phyloP scores from a whole-genome alignment of 1,140 invertebrate species.

The Oppia nitens region DNA sequence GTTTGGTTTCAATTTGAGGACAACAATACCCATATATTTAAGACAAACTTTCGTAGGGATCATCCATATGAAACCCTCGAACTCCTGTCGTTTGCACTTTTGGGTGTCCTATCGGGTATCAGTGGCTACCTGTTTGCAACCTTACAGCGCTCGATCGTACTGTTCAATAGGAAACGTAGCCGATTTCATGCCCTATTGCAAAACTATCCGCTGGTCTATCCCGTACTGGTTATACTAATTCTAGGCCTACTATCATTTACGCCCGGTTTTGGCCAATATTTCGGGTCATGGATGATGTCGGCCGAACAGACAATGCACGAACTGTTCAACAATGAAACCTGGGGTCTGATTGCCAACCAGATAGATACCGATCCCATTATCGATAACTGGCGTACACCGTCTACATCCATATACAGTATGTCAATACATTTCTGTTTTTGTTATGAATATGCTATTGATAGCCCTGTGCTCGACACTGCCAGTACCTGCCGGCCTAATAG shows the following conservation, averaged over 20 bases:
- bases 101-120: constrained; percentile 77
- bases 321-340: constrained; percentile 88
- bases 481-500: constrained; percentile 49
- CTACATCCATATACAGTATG: constrained; percentile 54
- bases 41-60: constrained; percentile 81
- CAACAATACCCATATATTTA: constrained; percentile 87
- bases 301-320: constrained; percentile 23
- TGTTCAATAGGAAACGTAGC: constrained; percentile 85
- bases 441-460: constrained; percentile 71
- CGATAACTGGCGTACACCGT: constrained; percentile 69
- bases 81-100: constrained; percentile 78
- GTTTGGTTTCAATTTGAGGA: constrained; percentile 88
- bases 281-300: background rate
- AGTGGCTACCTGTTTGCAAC: constrained; percentile 80
- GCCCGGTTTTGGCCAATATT: constrained; percentile 16
- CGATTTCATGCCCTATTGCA: constrained; percentile 79
- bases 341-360: constrained; percentile 39
- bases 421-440: constrained; percentile 48
- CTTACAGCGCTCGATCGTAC: constrained; percentile 76
- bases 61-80: constrained; percentile 96
- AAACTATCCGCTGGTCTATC: constrained; percentile 45
- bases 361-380: constrained; percentile 46
- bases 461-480: constrained; percentile 72
- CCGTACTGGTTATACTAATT: constrained; percentile 14
- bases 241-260: constrained; percentile 15